Evolutionary conservation across 37 sponge, comb jelly and placozoan genomes (phyloP).

Genomic region (Chondrosia reniformis): DNA sequence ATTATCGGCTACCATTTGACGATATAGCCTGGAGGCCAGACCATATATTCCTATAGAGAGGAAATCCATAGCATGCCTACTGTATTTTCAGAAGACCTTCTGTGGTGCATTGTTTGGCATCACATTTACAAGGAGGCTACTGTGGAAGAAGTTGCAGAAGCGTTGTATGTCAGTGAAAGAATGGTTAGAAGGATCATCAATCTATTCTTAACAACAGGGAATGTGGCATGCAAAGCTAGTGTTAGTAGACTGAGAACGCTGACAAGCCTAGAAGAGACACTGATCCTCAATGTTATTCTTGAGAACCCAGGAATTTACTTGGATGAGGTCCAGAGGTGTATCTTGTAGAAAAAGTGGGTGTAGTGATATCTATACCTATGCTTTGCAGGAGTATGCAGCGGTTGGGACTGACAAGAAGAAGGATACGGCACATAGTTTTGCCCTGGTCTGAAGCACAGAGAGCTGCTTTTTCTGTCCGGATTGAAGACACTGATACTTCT

Average conservation of each 20-base stretch:
- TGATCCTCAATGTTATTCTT: not conserved
- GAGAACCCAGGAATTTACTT: slow-evolving; percentile 35
- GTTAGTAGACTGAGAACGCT: slow-evolving; percentile 1
- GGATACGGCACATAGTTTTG: slow-evolving; percentile 5
- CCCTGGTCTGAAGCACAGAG: not conserved
- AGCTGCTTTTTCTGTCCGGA: slow-evolving; percentile 30
- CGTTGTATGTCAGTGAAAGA: not conserved
- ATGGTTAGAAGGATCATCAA: slow-evolving; percentile 12
- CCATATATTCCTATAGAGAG: too few relatives aligned
- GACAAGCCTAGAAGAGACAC: not conserved
- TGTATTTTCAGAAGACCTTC: slow-evolving; percentile 13
- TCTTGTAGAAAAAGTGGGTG: not conserved
- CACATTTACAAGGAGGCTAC: not conserved
- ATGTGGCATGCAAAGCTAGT: not conserved
- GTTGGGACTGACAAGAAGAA: slow-evolving; percentile 27
- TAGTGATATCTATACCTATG: not conserved
- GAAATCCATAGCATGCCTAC: slow-evolving; percentile 4
- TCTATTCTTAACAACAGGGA: not conserved
- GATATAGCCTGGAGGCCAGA: too few relatives aligned
- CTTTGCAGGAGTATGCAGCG: slow-evolving; percentile 18
- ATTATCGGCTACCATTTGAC: too few relatives aligned
- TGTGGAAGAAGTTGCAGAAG: slow-evolving; percentile 15
- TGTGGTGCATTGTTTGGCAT: slow-evolving; percentile 27
- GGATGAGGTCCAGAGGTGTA: not conserved
- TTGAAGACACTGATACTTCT: not conserved